Percentiles rank a stretch among this genome's conserved stretches.
Conservation (phyloP, 2,113 vertebrate species). For the Cynoglossus semilaevis region DNA sequence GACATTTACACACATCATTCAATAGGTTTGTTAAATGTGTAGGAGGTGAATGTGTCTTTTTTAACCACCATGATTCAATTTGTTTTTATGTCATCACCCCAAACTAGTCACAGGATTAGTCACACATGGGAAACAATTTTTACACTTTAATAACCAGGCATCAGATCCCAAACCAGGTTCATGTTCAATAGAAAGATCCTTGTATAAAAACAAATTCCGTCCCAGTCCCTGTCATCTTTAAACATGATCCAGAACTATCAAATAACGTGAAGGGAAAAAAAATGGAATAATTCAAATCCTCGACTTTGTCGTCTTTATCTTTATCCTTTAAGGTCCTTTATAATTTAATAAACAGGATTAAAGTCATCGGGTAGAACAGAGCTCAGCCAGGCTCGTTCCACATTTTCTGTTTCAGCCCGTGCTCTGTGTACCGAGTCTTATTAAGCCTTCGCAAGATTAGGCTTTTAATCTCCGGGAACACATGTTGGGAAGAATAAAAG, state of each 20-base stretch:
- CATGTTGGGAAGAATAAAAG: constrained; percentile 90
- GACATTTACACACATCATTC: background rate
- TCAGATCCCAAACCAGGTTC: constrained; percentile 36
- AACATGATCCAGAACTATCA: constrained; percentile 77
- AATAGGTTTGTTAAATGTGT: background rate
- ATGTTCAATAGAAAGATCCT: constrained; percentile 42
- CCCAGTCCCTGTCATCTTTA: constrained; percentile 68
- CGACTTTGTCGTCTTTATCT: constrained; percentile 80
- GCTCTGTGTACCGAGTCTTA: constrained; percentile 69
- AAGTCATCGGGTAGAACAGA: constrained; percentile 70
- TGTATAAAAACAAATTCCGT: constrained; percentile 62
- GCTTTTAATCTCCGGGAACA: constrained; percentile 86
- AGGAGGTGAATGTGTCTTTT: background rate
- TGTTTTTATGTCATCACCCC: constrained; percentile 26
- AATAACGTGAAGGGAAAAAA: constrained; percentile 68
- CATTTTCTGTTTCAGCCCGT: constrained; percentile 73
- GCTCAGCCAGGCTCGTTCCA: constrained; percentile 69
- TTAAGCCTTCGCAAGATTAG: constrained; percentile 80
- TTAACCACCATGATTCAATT: background rate
- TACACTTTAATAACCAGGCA: constrained; percentile 63
- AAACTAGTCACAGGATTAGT: constrained; percentile 53
- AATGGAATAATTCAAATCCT: constrained; percentile 80
- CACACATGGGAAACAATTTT: constrained; percentile 51
- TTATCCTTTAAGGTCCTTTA: constrained; percentile 87
- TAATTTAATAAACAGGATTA: constrained; percentile 88